Evolutionary conservation across 2,797 vertebrate species (phyloP), one percentile per base, ranked within the genome.

Genomic region (Leuciscus waleckii): DNA sequence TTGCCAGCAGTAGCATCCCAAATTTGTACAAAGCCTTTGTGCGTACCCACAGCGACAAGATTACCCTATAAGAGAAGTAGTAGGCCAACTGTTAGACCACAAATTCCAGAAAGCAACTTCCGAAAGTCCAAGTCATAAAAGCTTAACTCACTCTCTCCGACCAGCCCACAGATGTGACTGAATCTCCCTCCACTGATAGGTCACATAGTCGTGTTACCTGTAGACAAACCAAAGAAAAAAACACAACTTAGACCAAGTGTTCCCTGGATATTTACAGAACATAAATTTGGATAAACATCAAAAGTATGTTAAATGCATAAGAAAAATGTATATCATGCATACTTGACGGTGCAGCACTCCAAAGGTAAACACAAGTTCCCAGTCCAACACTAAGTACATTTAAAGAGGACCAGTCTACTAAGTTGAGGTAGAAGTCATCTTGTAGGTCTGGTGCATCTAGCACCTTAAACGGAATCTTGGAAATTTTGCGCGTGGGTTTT

Each of bases 331-430:
- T 46, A 5, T 0, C 0, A 82, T 23, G 26, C 94, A 46, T 90
- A 98, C 98, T 95, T 99, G 98, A 91, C 98, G 14, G 98, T 99
- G 90, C 98, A 99, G 98, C 98, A 0, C 98, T 99, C 98, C 98
- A 99, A 41, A 99, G 94, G 90, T 99, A 99, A 23, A 99, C 98
- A 3, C 98, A 99, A 85, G 98, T 99, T 1, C 98, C 98, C 80
- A 99, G 95, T 82, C 98, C 98, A 78, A 99, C 98, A 0, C 98
- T 99, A 89, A 99, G 97, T 65, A 99, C 98, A 0, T 99, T 99
- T 68, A 99, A 95, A 81, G 98, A 99, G 0, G 98, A 99, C 98
- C 98, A 99, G 95, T 99, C 98, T 78, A 99, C 98, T 87, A 99
- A 92, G 91, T 99, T 99, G 94, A 99, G 96, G 95, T 99, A 99